Percentiles rank a stretch among this genome's conserved stretches.
Conservation (phyloP, 2,797 vertebrate species). For the Phylloscopus collybita region DNA sequence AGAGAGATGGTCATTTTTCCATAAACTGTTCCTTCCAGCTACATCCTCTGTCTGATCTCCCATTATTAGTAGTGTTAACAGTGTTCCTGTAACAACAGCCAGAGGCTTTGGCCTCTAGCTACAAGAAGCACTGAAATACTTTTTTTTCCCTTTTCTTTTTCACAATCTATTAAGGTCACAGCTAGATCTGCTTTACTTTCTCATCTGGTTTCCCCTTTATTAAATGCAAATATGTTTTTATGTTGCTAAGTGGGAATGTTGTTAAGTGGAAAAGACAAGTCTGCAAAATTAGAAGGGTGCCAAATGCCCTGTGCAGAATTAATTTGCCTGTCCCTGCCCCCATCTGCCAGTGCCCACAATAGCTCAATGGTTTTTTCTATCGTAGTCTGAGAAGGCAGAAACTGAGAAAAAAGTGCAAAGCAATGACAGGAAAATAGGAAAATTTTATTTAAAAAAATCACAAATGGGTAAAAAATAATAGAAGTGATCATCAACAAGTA, state of each 20-base stretch:
- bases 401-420: background rate
- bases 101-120: conserved; percentile 7
- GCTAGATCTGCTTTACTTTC: conserved; percentile 12
- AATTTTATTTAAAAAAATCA: conserved; percentile 10
- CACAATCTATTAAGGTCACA: background rate
- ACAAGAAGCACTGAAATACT: background rate
- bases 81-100: background rate
- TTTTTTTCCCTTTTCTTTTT: background rate
- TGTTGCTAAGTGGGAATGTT: conserved; percentile 12
- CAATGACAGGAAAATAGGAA: conserved; percentile 24
- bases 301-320: conserved; percentile 1
- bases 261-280: conserved; percentile 23
- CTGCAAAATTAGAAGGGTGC: background rate
- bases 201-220: background rate
- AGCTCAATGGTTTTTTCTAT: background rate
- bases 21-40: background rate
- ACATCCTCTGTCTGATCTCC: background rate
- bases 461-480: conserved; percentile 19
- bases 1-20: background rate
- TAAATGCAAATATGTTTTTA: conserved; percentile 35
- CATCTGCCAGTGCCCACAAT: background rate
- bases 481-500: background rate
- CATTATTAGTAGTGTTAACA: background rate
- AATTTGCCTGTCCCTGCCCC: background rate
- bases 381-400: background rate